Evolutionary conservation across 2,113 vertebrate genomes (phyloP).

Genomic region (Romanogobio albipinnatus): DNA sequence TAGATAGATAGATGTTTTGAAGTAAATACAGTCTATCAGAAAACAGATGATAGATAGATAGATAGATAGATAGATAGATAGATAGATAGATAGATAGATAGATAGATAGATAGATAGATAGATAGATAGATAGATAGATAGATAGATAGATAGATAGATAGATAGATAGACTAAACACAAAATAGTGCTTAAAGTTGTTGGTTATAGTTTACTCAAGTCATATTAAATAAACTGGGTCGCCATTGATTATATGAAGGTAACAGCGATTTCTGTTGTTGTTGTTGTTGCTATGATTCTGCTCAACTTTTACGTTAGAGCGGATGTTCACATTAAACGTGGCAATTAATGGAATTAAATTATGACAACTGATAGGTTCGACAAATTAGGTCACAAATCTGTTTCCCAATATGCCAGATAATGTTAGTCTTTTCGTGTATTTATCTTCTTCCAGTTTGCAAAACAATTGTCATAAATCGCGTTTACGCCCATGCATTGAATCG

Average conservation of each 20-base stretch:
- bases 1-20: too few species aligned
- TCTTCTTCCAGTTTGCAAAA: not conserved
- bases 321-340: not conserved
- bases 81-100: too few species aligned
- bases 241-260: not conserved
- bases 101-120: too few species aligned
- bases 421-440: not conserved
- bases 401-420: not conserved
- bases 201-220: too few species aligned
- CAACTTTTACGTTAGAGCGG: not conserved
- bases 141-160: too few species aligned
- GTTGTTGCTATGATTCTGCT: not conserved
- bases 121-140: too few species aligned
- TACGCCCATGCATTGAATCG: not conserved
- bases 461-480: not conserved
- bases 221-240: too few species aligned
- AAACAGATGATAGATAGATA: too few species aligned
- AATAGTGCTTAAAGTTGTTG: not conserved
- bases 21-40: too few species aligned
- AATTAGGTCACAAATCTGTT: not conserved
- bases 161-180: not conserved
- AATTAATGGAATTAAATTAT: not conserved
- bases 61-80: too few species aligned
- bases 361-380: not conserved
- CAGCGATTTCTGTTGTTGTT: not conserved